Conservation (phyloP, 2,113 vertebrate species). For the Peromyscus maniculatus region DNA sequence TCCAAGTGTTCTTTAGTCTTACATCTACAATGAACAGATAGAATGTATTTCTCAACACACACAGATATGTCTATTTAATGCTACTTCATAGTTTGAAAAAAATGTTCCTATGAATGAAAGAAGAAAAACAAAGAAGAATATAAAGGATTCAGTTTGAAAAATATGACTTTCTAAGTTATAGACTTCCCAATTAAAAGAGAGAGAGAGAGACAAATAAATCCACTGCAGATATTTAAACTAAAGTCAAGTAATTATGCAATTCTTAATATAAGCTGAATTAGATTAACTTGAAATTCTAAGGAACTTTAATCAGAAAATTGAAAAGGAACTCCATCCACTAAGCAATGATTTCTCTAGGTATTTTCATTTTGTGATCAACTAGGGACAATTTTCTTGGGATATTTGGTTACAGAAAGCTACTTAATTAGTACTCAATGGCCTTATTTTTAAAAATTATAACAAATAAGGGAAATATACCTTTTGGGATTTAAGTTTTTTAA, state of each 20-base stretch:
- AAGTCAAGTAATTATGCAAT: background rate
- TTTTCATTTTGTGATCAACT: constrained; percentile 13
- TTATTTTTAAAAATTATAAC: constrained; percentile 32
- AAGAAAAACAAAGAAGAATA: constrained; percentile 33
- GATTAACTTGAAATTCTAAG: constrained; percentile 33
- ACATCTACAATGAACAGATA: background rate
- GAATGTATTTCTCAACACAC: background rate
- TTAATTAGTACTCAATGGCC: background rate
- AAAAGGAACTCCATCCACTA: constrained; percentile 44
- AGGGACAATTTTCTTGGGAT: background rate
- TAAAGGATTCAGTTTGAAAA: background rate
- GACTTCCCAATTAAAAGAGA: background rate
- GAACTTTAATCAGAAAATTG: constrained; percentile 58
- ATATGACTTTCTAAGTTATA: background rate
- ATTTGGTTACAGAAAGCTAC: background rate
- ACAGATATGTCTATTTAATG: background rate
- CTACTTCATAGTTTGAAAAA: background rate
- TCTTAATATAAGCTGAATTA: background rate
- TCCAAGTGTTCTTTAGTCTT: background rate
- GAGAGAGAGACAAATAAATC: background rate
- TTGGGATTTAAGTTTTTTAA: background rate
- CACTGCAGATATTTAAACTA: background rate
- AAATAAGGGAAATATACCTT: constrained; percentile 13
- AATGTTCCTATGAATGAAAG: background rate
- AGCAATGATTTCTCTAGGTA: background rate